Percentiles rank a stretch among this genome's conserved stretches.
These are phyloP conservation scores for Dreissena polymorpha DNA, from an alignment of 1,140 invertebrate genomes.

Conservation along the genomic window DNA sequence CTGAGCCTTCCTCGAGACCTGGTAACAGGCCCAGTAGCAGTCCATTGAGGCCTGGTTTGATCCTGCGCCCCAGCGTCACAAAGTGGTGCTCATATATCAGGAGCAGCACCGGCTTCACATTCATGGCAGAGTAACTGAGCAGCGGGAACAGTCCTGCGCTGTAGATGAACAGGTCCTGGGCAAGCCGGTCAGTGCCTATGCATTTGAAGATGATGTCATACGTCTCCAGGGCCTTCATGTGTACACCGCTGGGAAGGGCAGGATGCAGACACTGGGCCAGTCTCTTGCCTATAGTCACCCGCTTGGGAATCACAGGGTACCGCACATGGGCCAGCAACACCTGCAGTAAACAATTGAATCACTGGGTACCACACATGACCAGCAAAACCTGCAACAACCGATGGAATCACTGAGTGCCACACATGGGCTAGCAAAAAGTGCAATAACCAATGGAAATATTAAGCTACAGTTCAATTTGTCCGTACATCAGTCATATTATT, in stretches of 20 bases:
- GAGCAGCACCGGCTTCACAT: constrained; percentile 88
- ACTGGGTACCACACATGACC: neutral
- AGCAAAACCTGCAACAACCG: no score
- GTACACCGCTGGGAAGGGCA: constrained; percentile 92
- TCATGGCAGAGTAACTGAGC: constrained; percentile 94
- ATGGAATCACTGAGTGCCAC: no score
- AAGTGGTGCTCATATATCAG: constrained; percentile 96
- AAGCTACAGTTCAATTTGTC: no score
- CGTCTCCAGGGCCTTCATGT: constrained; percentile 95
- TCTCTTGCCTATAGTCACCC: constrained; percentile 95
- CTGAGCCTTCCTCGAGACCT: constrained; percentile 94
- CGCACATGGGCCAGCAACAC: constrained; percentile 87
- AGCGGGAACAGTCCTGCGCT: constrained; percentile 92
- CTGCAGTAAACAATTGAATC: constrained; percentile 79
- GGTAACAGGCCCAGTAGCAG: constrained; percentile 93
- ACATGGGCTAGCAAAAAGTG: no score
- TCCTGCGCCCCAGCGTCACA: constrained; percentile 89
- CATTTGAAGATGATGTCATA: constrained; percentile 96
- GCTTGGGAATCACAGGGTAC: constrained; percentile 93
- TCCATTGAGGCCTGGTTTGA: constrained; percentile 92
- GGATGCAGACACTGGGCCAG: constrained; percentile 98
- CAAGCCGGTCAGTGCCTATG: constrained; percentile 91
- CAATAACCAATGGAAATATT: no score
- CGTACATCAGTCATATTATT: no score
- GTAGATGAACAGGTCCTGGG: constrained; percentile 93